Base-by-base conservation (phyloP, 2,113 vertebrate genomes). In the Illadopsis cleaveri region DNA sequence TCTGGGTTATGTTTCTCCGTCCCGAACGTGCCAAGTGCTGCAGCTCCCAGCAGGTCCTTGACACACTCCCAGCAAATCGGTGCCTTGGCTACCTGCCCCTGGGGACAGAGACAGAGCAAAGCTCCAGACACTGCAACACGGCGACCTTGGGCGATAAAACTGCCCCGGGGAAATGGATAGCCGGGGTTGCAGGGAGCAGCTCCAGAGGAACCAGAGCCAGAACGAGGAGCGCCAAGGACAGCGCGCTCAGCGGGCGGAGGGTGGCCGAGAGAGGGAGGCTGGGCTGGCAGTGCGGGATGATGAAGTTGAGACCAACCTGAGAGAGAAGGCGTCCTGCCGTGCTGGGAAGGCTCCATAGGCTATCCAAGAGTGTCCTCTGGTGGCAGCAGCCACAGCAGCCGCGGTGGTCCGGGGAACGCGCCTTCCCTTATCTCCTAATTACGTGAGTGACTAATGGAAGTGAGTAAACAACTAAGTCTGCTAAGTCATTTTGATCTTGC, bases 341-440 rank as follows among this genome's bases (percentile, higher is more conserved):
- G 70, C 31, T 18, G 6, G 42, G 68, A 37, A 14, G 16, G 28
- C 24, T 78, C 72, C n/a, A 88, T 93, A 17, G 47, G 8, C 83
- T 87, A 44, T 95, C 90, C 97, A 91, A 92, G 93, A 96, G 73
- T 79, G 95, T 62, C 96, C 92, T 86, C 96, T 96, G 76, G 66
- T 81, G 96, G 93, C 31, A 28, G 61, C 8, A 31, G 22, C 11
- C 18, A 2, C 51, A 14, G 51, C 66, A 57, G 60, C 44, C 4
- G 27, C 12, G 4, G 22, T 3, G 76, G 27, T 33, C 18, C 19
- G 4, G 9, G 40, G 30, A 35, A 10, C 0, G 38, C 35, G 2
- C 56, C 35, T 76, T 48, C 19, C 24, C 18, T 76, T 33, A 30
- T 48, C 53, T 62, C 48, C 65, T 28, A 5, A 51, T 60, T 33